Conservation (phyloP, 2,888 invertebrate species). For the Andricus quercusramuli region DNA sequence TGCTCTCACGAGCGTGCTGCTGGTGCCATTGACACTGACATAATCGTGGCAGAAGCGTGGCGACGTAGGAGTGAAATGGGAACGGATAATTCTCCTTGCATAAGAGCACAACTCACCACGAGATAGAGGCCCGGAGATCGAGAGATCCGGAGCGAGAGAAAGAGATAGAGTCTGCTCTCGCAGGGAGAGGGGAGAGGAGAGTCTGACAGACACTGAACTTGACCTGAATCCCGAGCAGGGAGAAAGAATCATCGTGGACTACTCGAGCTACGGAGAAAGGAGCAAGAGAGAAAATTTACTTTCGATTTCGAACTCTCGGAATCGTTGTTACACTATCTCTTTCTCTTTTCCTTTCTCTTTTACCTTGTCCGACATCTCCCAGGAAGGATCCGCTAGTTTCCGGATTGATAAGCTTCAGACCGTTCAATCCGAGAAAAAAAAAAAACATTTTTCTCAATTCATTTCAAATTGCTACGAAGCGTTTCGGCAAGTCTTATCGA, state of each 20-base stretch:
- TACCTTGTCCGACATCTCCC: background rate
- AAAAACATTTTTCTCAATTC: background rate
- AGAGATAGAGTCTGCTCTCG: conserved; percentile 65
- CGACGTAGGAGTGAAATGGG: conserved; percentile 66
- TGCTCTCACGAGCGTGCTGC: conserved; percentile 60
- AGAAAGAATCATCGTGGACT: conserved; percentile 55
- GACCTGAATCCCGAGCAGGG: conserved; percentile 56
- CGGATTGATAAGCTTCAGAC: conserved; percentile 11
- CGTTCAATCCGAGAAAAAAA: background rate
- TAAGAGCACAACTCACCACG: conserved; percentile 57
- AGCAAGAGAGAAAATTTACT: conserved; percentile 67
- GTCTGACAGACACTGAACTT: conserved; percentile 55
- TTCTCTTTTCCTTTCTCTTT: conserved; percentile 49
- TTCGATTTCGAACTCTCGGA: conserved; percentile 70
- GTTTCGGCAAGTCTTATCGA: too few relatives aligned
- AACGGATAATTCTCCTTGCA: conserved; percentile 61
- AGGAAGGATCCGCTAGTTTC: conserved; percentile 35
- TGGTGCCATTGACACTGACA: conserved; percentile 76
- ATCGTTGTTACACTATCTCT: conserved; percentile 63
- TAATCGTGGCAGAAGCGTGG: conserved; percentile 64
- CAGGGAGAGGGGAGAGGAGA: conserved; percentile 63
- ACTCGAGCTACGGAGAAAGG: conserved; percentile 59
- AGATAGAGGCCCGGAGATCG: conserved; percentile 36
- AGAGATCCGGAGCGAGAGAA: conserved; percentile 59
- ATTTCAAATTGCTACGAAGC: background rate